Evolutionary conservation across 2,113 vertebrate species (phyloP), one percentile per base, ranked within the genome.

Genomic region (Amphiprion ocellaris): DNA sequence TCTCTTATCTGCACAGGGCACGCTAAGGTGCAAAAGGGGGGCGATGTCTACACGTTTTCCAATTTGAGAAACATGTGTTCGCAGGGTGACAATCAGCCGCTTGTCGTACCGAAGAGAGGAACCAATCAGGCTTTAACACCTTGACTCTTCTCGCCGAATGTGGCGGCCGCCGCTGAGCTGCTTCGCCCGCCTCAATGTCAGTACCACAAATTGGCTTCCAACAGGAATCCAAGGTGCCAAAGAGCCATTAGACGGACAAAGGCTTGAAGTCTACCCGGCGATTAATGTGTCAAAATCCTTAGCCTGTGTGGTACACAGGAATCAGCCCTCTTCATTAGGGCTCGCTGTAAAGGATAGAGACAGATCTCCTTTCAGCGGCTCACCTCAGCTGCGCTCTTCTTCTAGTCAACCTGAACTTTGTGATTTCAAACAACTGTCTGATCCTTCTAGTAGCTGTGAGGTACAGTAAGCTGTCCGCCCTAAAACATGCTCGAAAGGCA

Each of bases 71-170:
- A 79, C 81, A 49, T 60, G 83, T 78, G 85, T 81, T 82, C 69
- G 39, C 33, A 30, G 79, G 79, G 83, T 87, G 92, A 91, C 93
- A 89, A 86, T 87, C 77, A 83, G 81, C 67, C 61, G 64, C 73
- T 86, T 76, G 37, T 71, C 58, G 69, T 79, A 79, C 84, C 44
- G 74, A 85, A 69, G 79, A 92, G 90, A 87, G 83, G 88, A 90
- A 90, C 92, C 93, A 94, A 95, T 94, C 94, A 94, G 87, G 77
- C 88, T 87, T 90, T 91, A 91, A 92, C 94, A 94, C 92, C 92
- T 93, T 92, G 88, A 90, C 90, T 87, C 75, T 49, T 82, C 83
- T 73, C 86, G 88, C 88, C 55, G 58, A 82, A 83, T 69, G 90
- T 74, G 74, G 69, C 84, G 77, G 74, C 84, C 17, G 61, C 88